Conservation (phyloP, 2,888 invertebrate species). For the Gonocerus acuteangulatus region DNA sequence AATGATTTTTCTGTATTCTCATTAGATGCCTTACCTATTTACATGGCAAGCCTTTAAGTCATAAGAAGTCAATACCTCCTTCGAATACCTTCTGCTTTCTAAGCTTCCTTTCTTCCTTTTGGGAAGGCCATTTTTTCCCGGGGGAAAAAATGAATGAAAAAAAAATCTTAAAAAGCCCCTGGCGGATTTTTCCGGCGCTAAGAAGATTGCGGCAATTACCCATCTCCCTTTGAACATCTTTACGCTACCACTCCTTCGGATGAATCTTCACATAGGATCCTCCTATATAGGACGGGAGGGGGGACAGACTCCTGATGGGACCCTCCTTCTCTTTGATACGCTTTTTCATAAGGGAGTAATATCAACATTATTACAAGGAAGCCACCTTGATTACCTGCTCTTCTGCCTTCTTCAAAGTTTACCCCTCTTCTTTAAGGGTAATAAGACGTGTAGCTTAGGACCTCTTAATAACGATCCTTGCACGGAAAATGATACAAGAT, state of each 20-base stretch:
- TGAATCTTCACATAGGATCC: neutral
- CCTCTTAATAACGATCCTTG: no score
- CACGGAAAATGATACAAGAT: no score
- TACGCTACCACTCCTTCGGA: neutral
- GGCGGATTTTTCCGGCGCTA: neutral
- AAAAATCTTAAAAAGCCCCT: neutral
- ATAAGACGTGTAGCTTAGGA: no score
- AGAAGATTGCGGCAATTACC: slow-evolving; percentile 15
- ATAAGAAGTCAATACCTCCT: no score
- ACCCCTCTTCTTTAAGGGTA: no score
- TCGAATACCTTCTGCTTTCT: no score
- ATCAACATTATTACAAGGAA: neutral
- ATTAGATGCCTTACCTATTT: no score
- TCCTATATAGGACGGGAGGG: neutral
- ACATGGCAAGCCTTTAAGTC: no score
- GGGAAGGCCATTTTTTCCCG: neutral
- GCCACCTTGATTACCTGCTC: no score
- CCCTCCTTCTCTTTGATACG: neutral
- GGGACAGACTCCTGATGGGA: neutral
- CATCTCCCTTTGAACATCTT: neutral
- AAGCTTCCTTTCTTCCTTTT: no score
- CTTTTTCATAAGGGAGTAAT: neutral
- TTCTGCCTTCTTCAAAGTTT: no score
- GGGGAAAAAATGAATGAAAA: neutral
- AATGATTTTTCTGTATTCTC: no score